Percentiles rank a stretch among this genome's conserved stretches.
These are phyloP conservation scores for Melanerpes formicivorus DNA, from an alignment of 2,113 vertebrate species.

Conservation along the genomic window DNA sequence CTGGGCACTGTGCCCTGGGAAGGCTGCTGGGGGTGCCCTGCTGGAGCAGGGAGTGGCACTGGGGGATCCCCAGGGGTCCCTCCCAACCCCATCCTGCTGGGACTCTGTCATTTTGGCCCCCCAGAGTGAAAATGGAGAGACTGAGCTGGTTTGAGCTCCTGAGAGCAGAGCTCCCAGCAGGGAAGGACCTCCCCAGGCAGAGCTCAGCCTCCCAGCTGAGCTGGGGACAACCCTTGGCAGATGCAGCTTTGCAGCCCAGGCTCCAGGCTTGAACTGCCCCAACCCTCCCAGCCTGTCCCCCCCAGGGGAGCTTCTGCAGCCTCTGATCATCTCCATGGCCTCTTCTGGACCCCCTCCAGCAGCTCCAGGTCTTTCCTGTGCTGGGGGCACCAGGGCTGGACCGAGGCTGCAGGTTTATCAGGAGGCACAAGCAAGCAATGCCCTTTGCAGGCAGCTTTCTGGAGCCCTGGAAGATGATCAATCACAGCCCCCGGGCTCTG, in stretches of 20 bases:
- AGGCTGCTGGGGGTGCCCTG: no score
- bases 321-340: no score
- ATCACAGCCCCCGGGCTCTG: accelerated
- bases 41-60: no score
- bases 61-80: no score
- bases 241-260: not conserved
- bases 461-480: not conserved
- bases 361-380: no score
- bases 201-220: not conserved
- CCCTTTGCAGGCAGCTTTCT: not conserved
- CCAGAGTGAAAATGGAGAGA: not conserved
- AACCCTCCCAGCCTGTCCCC: no score
- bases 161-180: not conserved
- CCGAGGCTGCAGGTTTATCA: not conserved
- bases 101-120: not conserved
- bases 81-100: no score
- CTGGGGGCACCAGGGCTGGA: no score
- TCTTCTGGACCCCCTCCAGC: no score
- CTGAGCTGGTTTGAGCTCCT: not conserved
- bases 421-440: not conserved
- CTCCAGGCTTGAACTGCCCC: no score
- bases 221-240: not conserved
- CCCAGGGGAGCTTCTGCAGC: no score
- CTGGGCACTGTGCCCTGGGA: no score
- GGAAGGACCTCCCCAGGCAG: not conserved